Evolutionary conservation across 92 coral and sea anemone genomes (phyloP), one percentile per base, ranked within the genome.

Genomic region (Siderastrea siderea): DNA sequence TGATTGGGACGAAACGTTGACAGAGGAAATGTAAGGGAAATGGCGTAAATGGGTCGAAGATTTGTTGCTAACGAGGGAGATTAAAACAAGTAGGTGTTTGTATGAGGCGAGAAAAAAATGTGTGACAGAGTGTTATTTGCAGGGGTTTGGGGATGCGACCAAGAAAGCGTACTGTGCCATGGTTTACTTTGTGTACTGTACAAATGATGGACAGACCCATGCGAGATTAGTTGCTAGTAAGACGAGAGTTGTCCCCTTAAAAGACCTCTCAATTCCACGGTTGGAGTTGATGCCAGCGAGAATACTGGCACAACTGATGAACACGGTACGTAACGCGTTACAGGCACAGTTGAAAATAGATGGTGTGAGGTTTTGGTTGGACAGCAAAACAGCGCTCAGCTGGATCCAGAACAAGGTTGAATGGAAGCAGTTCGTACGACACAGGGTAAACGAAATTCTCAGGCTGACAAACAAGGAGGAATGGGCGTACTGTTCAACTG

Each of bases 121-220:
- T 16, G 69, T 19, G 69, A 4, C 26, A 64, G 38, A 26, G 38
- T 26, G 38, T 26, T 26, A 26, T 26, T 26, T 26, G 38, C 38
- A 26, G 38, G 38, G 93, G 8, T 89, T 89, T 89, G 89, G 86
- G 38, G 86, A 89, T 71, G 89, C 89, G 26, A 77, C 76, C 53
- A 90, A 26, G 38, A 26, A 26, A 26, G 38, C 38, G 38, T 26
- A 26, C 38, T 26, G 38, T 26, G 38, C 38, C 38, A 26, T 26
- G 38, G 38, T 26, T 26, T 26, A 26, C 38, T 26, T 26, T 26
- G 38, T 68, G 5, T 86, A 86, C 43, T 69, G 78, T 43, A 86
- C 90, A 0, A 70, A 63, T 1, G 78, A 47, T 38, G 78, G 68
- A 1, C 10, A 84, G 4, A 38, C 84, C 66, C 68, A 67, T 69